Percentiles rank a stretch among this genome's conserved stretches.
phyloP scores from a whole-genome alignment of 2,113 vertebrate species.

The Brachirus orientalis region DNA sequence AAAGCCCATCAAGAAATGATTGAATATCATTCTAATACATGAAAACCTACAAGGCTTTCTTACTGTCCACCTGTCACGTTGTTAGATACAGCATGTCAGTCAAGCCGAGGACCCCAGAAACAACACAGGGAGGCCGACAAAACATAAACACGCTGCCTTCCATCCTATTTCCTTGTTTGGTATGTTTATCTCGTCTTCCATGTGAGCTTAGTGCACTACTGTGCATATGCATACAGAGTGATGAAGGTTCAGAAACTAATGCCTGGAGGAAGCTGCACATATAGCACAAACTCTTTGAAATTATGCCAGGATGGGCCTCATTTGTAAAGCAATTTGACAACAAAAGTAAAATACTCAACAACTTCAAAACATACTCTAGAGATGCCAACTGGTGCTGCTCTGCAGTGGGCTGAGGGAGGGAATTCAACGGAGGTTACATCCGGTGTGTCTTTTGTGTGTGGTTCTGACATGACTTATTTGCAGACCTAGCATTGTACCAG shows the following conservation, averaged over 20 bases:
- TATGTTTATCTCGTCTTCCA: conserved; percentile 75
- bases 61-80: conserved; percentile 78
- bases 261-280: conserved; percentile 71
- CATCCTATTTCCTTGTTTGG: conserved; percentile 67
- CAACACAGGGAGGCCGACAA: conserved; percentile 71
- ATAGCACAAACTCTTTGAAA: conserved; percentile 73
- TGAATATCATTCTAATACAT: conserved; percentile 83
- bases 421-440: conserved; percentile 53
- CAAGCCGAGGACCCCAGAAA: conserved; percentile 66
- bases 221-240: conserved; percentile 72
- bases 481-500: conserved; percentile 59
- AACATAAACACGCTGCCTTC: conserved; percentile 68
- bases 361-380: conserved; percentile 70
- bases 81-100: conserved; percentile 77
- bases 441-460: conserved; percentile 31
- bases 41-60: conserved; percentile 68
- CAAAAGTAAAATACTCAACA: conserved; percentile 73
- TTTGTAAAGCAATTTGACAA: conserved; percentile 78
- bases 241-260: conserved; percentile 67
- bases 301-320: conserved; percentile 69
- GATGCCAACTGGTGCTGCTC: conserved; percentile 54
- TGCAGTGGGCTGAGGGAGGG: conserved; percentile 42
- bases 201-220: conserved; percentile 63
- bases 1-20: conserved; percentile 74
- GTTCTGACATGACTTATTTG: conserved; percentile 67